phyloP scores from a whole-genome alignment of 1,140 invertebrate genomes.

The Geopemphigus sp. region DNA sequence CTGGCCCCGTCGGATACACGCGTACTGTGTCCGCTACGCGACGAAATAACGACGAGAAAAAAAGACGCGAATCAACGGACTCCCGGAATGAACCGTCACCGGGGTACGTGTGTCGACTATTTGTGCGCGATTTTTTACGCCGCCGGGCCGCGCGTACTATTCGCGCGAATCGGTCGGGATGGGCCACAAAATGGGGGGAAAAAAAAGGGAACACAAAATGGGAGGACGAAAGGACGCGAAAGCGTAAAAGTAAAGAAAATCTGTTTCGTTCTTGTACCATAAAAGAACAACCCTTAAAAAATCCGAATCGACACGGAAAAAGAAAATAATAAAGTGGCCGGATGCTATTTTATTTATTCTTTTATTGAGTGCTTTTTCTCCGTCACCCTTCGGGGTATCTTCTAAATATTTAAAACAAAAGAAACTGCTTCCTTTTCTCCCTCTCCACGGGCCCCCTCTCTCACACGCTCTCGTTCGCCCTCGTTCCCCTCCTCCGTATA shows the following conservation, averaged over 20 bases:
- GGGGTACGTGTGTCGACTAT: neutral
- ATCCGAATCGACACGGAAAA: slow-evolving; percentile 46
- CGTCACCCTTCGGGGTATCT: slow-evolving; percentile 46
- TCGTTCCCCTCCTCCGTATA: neutral
- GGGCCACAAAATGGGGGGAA: too few relatives aligned
- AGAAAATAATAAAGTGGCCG: slow-evolving; percentile 48
- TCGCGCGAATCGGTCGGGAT: slow-evolving; percentile 18
- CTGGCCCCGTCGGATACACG: too few relatives aligned
- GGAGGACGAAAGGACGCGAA: too few relatives aligned
- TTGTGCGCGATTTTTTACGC: slow-evolving; percentile 11
- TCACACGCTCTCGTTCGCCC: neutral
- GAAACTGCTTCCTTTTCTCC: slow-evolving; percentile 39
- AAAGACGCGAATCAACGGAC: too few relatives aligned
- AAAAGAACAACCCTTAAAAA: slow-evolving; percentile 40
- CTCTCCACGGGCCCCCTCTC: neutral
- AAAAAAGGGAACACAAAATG: neutral
- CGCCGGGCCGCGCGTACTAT: neutral
- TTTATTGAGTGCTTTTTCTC: slow-evolving; percentile 49
- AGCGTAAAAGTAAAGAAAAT: neutral
- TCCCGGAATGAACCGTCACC: neutral
- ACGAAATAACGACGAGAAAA: slow-evolving; percentile 9
- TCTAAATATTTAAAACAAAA: slow-evolving; percentile 50
- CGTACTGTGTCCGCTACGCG: neutral
- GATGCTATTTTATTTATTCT: slow-evolving; percentile 49
- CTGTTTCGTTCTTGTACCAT: slow-evolving; percentile 28